Percentiles rank a stretch among this genome's conserved stretches.
phyloP scores from a whole-genome alignment of 2,888 invertebrate genomes.

The Diachrysia chrysitis region DNA sequence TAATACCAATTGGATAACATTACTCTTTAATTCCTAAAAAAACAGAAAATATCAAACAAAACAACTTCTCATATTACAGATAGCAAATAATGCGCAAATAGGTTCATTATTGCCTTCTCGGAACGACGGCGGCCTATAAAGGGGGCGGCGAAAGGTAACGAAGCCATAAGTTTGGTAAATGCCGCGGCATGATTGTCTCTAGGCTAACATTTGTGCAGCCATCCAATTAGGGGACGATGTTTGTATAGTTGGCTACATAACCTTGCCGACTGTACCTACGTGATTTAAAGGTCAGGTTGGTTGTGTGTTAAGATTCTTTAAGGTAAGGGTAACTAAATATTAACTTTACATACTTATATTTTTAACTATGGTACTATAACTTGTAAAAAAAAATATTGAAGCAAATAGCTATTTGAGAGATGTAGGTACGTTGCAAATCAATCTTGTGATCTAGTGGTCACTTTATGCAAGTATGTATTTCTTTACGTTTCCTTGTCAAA shows the following conservation, averaged over 20 bases:
- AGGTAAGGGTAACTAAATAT: neutral
- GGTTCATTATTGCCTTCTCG: constrained; percentile 21
- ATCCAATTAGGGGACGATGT: constrained; percentile 79
- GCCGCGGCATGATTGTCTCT: constrained; percentile 78
- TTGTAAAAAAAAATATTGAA: no score
- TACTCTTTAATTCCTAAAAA: neutral
- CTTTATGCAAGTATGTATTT: no score
- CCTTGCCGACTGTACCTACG: constrained; percentile 47
- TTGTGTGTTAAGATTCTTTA: constrained; percentile 9
- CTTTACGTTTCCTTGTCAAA: no score
- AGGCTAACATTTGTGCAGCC: constrained; percentile 80
- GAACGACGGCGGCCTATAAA: constrained; percentile 61
- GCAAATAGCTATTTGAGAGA: no score
- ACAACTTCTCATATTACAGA: constrained; percentile 3
- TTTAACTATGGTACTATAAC: no score
- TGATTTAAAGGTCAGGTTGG: constrained; percentile 36
- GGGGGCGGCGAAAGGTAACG: constrained; percentile 70
- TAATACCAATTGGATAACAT: neutral
- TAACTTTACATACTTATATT: neutral
- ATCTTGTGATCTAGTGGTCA: no score
- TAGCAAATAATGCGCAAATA: constrained; percentile 34
- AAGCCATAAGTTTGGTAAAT: constrained; percentile 74
- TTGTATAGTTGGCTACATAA: constrained; percentile 50
- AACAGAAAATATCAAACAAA: constrained; percentile 8
- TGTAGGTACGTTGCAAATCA: no score